Percentiles rank a stretch among this genome's conserved stretches.
These are phyloP conservation scores for Sebastes reedi DNA, from an alignment of 2,797 vertebrate species.

Conservation along the genomic window DNA sequence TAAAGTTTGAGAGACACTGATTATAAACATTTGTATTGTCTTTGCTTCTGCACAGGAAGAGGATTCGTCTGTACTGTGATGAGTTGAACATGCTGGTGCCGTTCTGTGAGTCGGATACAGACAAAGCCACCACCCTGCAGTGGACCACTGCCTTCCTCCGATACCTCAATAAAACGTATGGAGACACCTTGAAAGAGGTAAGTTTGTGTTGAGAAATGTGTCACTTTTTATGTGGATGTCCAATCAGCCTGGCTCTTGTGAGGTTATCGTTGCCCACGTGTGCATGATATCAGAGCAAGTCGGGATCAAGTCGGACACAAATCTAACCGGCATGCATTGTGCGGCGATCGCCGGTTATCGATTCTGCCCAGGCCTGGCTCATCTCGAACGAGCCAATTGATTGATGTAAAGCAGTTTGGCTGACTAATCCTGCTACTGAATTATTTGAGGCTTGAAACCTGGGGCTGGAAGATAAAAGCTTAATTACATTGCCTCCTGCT, in stretches of 20 bases:
- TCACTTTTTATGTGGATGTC: too few relatives aligned
- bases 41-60: slow-evolving; percentile 80
- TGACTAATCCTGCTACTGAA: neutral
- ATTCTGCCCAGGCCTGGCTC: too few relatives aligned
- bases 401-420: slow-evolving; percentile 1
- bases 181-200: slow-evolving; percentile 91
- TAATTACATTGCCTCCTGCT: neutral
- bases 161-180: slow-evolving; percentile 88
- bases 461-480: slow-evolving; percentile 2
- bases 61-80: slow-evolving; percentile 92
- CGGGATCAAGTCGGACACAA: too few relatives aligned
- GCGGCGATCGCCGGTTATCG: too few relatives aligned
- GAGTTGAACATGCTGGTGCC: slow-evolving; percentile 93
- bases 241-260: too few relatives aligned
- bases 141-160: slow-evolving; percentile 92
- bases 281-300: too few relatives aligned
- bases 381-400: neutral
- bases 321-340: too few relatives aligned
- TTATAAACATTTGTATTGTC: neutral
- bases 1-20: neutral
- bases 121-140: slow-evolving; percentile 92
- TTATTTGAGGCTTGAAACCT: slow-evolving; percentile 1
- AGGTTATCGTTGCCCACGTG: too few relatives aligned
- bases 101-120: slow-evolving; percentile 88
- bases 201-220: neutral